Conservation (phyloP, 2,113 vertebrate genomes). For the Chaetodon trifascialis region DNA sequence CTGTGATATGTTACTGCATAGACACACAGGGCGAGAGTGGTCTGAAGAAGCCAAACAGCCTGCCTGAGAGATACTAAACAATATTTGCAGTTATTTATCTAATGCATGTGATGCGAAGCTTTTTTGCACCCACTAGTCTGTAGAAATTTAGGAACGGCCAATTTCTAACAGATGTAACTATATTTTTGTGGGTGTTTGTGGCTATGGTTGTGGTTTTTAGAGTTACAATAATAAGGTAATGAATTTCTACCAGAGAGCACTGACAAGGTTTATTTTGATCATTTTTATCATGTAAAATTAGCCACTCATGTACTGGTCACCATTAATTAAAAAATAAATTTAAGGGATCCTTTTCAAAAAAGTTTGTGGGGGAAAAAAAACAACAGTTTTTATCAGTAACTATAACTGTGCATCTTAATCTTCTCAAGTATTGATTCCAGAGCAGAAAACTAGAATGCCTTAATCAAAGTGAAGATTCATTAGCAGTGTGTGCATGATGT, state of each 20-base stretch:
- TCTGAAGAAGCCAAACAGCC: conserved; percentile 13
- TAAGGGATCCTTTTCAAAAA: no score
- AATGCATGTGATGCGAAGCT: background rate
- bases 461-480: background rate
- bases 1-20: background rate
- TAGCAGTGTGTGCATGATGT: background rate
- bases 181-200: background rate
- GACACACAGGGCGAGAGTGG: conserved; percentile 13
- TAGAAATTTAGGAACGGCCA: background rate
- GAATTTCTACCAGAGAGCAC: background rate
- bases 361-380: no score
- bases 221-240: background rate
- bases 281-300: background rate
- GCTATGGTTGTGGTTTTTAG: background rate
- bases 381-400: no score
- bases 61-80: background rate
- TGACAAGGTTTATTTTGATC: background rate
- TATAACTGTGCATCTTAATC: background rate
- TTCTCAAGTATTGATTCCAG: background rate
- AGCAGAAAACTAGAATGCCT: background rate
- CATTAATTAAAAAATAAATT: background rate
- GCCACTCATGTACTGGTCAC: background rate
- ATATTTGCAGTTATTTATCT: conserved; percentile 2
- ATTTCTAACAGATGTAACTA: background rate
- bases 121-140: background rate